Conservation (phyloP, 2,888 invertebrate genomes). For the Cataglyphis altisquamis region DNA sequence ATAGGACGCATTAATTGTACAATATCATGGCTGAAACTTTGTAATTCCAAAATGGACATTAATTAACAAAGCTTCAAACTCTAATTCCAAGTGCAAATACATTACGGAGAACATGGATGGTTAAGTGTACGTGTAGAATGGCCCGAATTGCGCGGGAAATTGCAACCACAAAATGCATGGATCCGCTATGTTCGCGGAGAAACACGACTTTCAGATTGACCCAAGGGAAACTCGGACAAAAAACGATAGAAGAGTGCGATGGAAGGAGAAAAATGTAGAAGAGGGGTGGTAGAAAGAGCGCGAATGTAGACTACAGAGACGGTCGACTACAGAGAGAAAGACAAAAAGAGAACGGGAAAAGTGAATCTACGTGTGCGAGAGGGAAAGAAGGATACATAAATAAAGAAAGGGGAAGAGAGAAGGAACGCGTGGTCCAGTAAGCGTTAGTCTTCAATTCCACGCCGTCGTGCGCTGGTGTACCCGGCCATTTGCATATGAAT, state of each 20-base stretch:
- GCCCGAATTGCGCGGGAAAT: constrained; percentile 63
- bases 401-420: constrained; percentile 51
- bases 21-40: constrained; percentile 72
- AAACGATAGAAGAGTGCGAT: constrained; percentile 45
- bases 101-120: constrained; percentile 60
- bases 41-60: constrained; percentile 74
- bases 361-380: constrained; percentile 11
- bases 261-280: constrained; percentile 31
- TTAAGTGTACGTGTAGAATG: constrained; percentile 52
- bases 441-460: constrained; percentile 79
- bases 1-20: constrained; percentile 71
- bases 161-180: constrained; percentile 61
- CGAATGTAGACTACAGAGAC: constrained; percentile 30
- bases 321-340: not conserved
- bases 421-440: constrained; percentile 74
- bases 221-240: constrained; percentile 50
- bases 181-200: constrained; percentile 42
- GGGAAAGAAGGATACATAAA: constrained; percentile 3
- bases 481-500: constrained; percentile 84
- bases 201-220: constrained; percentile 55
- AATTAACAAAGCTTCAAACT: constrained; percentile 71
- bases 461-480: constrained; percentile 77
- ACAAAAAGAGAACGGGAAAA: not conserved
- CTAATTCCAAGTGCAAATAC: constrained; percentile 72
- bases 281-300: constrained; percentile 18